Conservation (phyloP, 2,113 vertebrate species). For the Rousettus leschenaultii region DNA sequence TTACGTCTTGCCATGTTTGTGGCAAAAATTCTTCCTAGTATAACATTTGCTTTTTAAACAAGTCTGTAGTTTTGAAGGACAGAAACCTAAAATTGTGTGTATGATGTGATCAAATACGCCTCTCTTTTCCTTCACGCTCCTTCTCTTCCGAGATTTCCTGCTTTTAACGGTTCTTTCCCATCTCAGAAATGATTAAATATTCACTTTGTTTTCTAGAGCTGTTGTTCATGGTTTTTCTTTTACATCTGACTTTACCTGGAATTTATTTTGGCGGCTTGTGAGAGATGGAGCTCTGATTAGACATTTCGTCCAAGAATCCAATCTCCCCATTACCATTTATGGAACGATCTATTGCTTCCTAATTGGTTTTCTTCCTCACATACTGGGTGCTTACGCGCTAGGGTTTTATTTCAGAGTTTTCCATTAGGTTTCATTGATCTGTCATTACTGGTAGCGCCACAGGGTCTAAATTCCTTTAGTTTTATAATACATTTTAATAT, state of each 20-base stretch:
- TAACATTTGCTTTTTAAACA: conserved; percentile 30
- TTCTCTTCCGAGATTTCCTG: conserved; percentile 20
- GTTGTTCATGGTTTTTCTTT: background rate
- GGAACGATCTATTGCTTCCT: conserved; percentile 22
- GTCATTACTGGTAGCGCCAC: background rate
- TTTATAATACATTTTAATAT: conserved; percentile 38
- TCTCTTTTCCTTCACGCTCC: background rate
- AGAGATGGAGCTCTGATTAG: background rate
- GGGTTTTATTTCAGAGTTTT: conserved; percentile 1
- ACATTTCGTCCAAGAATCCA: conserved; percentile 20
- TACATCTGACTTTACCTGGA: conserved; percentile 2
- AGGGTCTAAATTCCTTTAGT: background rate
- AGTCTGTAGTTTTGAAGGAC: background rate
- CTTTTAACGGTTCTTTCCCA: background rate
- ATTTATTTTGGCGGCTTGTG: background rate
- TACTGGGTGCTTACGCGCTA: background rate
- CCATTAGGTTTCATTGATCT: background rate
- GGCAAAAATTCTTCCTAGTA: background rate
- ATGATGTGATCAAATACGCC: background rate
- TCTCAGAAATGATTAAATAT: background rate
- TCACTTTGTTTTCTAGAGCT: conserved; percentile 9
- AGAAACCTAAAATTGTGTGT: background rate
- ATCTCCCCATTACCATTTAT: conserved; percentile 2
- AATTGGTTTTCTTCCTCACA: conserved; percentile 24
- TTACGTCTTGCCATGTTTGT: background rate